Evolutionary conservation across 2,888 invertebrate genomes (phyloP).

Genomic region (Mantis religiosa): DNA sequence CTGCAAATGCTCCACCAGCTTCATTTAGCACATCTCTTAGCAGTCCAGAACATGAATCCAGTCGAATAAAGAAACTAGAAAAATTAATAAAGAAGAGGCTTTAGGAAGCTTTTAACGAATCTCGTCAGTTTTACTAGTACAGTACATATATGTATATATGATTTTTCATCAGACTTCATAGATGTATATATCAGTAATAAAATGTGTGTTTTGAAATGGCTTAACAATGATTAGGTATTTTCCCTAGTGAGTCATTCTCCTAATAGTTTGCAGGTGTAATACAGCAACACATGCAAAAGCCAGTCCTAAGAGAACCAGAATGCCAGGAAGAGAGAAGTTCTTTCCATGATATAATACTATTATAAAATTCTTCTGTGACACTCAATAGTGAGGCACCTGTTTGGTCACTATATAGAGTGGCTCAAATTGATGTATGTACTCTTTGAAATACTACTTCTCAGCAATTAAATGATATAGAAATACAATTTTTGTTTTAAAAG

Average conservation of each 20-base stretch:
- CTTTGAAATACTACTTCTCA: no score
- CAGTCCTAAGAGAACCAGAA: no score
- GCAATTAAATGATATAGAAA: no score
- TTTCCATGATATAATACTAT: no score
- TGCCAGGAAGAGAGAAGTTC: no score
- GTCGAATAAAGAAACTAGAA: conserved; percentile 56
- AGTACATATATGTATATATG: neutral
- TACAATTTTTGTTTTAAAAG: no score
- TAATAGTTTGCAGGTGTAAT: no score
- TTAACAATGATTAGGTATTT: neutral
- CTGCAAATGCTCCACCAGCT: conserved; percentile 24
- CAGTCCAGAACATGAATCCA: conserved; percentile 47
- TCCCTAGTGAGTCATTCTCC: neutral
- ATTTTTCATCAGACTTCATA: neutral
- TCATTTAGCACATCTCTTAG: conserved; percentile 23
- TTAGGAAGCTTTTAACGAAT: neutral
- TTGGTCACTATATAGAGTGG: no score
- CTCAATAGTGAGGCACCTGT: no score
- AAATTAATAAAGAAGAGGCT: conserved; percentile 54
- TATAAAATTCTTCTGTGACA: no score
- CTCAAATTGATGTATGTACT: no score
- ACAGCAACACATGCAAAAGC: no score
- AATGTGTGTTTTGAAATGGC: neutral
- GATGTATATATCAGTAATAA: neutral
- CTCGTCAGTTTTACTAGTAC: neutral